Base-by-base conservation (phyloP, 2,888 invertebrate species). In the Habrosyne pyritoides region DNA sequence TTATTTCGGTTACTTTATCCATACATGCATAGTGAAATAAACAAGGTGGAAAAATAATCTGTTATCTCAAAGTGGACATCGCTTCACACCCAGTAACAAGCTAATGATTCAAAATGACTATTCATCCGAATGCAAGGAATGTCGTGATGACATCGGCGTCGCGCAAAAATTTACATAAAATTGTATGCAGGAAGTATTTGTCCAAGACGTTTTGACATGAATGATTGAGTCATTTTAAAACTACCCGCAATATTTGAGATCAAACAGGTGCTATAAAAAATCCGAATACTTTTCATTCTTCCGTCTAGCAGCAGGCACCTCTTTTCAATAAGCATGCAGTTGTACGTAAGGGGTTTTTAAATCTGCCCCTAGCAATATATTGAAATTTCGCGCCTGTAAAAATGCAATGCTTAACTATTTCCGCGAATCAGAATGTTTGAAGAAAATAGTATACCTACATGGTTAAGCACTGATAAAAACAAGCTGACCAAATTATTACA, bases 141-240 rank as follows among this genome's bases (percentile, higher is more conserved):
- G 50, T 30, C 49, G 14, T 21, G 18, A 28, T 49, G 28, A 10
- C 50, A 50, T 50, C 18, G 28, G 50, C 8, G 28, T 28, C 28
- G 28, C 26, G 50, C 28, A 21, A 50, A 50, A 50, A 50, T 50
- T 50, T 30, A 28, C 50, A 50, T 50, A 3, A 10, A 49, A 28
- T 50, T 50, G 28, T 21, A 30, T 6, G 18, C 10, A 28, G 28
- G 50, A 50, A 50, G 50, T 50, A 10, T 49, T 28, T 21, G 7
- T 5, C 5, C 28, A 18, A 0, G 8, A 30, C 12, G 2, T 50
- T 28, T 50, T 30, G 28, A 28, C 0, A 26, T 28, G 28, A 50
- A 50, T 28, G 50, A 50, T 50, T 50, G 28, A 28, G 21, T 8
- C 8, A 18, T 8, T 28, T 10, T 18, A 26, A 8, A 28, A 28